A percentile compares a stretch with the other conserved stretches of the same genome.
Conservation (phyloP, 2,888 invertebrate genomes). For the Poecilus cupreus region DNA sequence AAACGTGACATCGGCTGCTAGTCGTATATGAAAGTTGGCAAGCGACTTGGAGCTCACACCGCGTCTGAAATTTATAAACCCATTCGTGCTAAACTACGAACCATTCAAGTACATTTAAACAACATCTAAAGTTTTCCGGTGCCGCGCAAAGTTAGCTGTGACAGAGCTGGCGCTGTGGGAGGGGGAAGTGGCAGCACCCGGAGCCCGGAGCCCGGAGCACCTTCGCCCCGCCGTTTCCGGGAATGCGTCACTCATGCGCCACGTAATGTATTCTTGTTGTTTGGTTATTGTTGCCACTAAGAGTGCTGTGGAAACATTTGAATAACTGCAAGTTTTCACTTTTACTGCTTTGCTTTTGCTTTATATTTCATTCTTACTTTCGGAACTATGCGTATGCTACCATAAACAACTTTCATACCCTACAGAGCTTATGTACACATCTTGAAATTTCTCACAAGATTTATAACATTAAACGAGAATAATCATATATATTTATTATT, state of each 20-base stretch:
- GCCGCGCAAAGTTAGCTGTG: slow-evolving; percentile 51
- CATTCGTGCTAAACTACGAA: slow-evolving; percentile 57
- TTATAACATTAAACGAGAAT: too few relatives aligned
- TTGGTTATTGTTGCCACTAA: slow-evolving; percentile 6
- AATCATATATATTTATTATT: too few relatives aligned
- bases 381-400: not conserved
- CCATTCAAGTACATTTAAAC: slow-evolving; percentile 59
- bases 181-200: not conserved
- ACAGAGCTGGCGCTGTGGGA: slow-evolving; percentile 19
- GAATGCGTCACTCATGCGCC: slow-evolving; percentile 32
- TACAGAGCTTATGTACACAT: too few relatives aligned
- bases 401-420: not conserved
- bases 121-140: slow-evolving; percentile 58
- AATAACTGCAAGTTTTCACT: slow-evolving; percentile 30
- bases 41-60: slow-evolving; percentile 53
- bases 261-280: slow-evolving; percentile 17
- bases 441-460: too few relatives aligned
- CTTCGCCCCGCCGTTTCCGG: slow-evolving; percentile 21
- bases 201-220: not conserved
- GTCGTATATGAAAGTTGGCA: slow-evolving; percentile 44
- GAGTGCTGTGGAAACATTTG: slow-evolving; percentile 21
- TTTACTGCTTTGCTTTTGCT: slow-evolving; percentile 6
- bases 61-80: slow-evolving; percentile 57
- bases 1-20: slow-evolving; percentile 43
- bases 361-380: not conserved